Percentiles rank a stretch among this genome's conserved stretches.
phyloP scores from a whole-genome alignment of 2,113 vertebrate species.

The Toxotes chatareus region DNA sequence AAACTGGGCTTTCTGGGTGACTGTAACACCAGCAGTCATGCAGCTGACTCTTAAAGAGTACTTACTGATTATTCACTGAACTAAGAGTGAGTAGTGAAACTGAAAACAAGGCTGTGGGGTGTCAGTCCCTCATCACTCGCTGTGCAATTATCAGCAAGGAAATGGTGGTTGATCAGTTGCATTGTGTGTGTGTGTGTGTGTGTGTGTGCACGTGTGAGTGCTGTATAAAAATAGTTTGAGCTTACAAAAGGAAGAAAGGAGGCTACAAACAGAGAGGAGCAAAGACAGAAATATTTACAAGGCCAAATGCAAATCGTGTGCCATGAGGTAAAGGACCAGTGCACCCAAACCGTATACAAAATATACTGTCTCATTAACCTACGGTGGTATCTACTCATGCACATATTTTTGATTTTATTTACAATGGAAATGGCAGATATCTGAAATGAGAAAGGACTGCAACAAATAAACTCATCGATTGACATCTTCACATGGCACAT shows the following conservation, averaged over 20 bases:
- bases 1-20: neutral
- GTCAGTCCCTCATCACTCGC: neutral
- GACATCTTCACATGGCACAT: neutral
- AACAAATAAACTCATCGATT: too few species aligned
- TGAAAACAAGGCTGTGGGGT: neutral
- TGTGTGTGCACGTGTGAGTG: neutral
- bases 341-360: neutral
- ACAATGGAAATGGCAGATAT: neutral
- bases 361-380: neutral
- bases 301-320: neutral
- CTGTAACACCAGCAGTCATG: neutral
- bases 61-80: neutral
- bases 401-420: neutral
- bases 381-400: too few species aligned
- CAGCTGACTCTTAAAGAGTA: neutral
- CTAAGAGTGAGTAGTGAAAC: neutral
- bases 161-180: constrained; percentile 28
- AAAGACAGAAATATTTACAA: constrained; percentile 7
- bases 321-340: neutral
- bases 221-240: constrained; percentile 16
- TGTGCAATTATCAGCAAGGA: constrained; percentile 17
- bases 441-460: too few species aligned
- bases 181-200: neutral
- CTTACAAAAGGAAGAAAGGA: constrained; percentile 10
- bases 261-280: neutral